These are phyloP conservation scores for Elanus axillaris DNA, from an alignment of 2,113 vertebrate genomes.

Conservation along the genomic window DNA sequence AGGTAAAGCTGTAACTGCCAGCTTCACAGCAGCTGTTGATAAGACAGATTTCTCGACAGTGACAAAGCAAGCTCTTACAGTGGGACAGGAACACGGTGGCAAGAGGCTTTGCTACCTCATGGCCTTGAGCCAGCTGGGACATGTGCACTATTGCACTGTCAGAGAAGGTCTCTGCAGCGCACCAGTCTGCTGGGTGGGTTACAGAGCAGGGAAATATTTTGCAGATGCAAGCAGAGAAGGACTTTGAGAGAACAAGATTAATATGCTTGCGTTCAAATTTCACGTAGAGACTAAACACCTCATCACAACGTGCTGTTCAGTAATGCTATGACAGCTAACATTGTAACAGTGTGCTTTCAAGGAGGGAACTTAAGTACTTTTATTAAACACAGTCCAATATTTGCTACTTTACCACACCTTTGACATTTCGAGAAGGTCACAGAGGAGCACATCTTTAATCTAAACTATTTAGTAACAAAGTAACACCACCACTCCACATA, in stretches of 20 bases:
- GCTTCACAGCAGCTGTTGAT: not conserved
- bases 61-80: not conserved
- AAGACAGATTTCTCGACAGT: not conserved
- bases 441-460: not conserved
- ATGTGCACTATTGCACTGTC: not conserved
- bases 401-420: not conserved
- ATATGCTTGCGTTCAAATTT: not conserved
- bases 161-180: not conserved
- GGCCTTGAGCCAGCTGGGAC: not conserved
- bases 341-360: not conserved
- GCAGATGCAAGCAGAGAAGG: not conserved
- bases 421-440: not conserved
- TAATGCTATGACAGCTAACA: rapidly evolving
- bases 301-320: not conserved
- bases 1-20: not conserved
- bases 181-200: not conserved
- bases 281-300: not conserved
- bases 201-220: not conserved
- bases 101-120: not conserved
- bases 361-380: not conserved
- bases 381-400: not conserved
- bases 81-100: not conserved
- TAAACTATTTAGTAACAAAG: not conserved
- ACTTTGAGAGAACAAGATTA: not conserved
- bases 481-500: not conserved